Base-by-base conservation (phyloP, 2,113 vertebrate species). In the Catharus fuscescens region DNA sequence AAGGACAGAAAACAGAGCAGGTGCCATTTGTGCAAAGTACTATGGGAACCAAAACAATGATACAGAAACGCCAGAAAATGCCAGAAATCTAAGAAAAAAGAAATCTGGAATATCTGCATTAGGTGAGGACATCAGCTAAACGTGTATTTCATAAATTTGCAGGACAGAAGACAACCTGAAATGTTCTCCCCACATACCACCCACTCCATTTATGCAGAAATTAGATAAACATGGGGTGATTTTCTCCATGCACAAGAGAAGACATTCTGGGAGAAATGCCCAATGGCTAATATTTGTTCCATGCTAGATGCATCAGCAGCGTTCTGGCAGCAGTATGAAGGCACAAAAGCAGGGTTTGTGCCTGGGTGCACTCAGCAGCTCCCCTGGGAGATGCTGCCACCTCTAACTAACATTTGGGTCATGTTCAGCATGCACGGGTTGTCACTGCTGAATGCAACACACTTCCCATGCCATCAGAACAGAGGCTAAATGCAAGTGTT, bases 301-400 rank as follows among this genome's bases (percentile, higher is more conserved):
- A 90, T 29, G 62, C 66, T 82, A 61, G 88, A 69, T 72, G 54
- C 79, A 93, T 76, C 67, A 88, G 71, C 82, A 86, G 67, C 1
- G 5, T 59, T 90, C 92, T 90, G 92, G 85, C 93, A 92, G 67
- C 54, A 82, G 57, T 9, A 18, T 18, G 64, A 64, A 69, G 88
- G 79, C 79, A 86, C 66, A 86, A 72, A 88, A 69, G 1, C 45
- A 80, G 77, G 62, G 67, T 83, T 78, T 94, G 76, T 96, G 95
- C 92, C 80, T 83, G 86, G 67, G 80, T 95, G 86, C 92, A 93
- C 92, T 88, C 76, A 86, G 67, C 17, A 13, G 12, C 82, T 92
- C 86, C 76, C 38, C 19, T 78, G 72, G 76, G 92, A 96, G 79
- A 36, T 10, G 34, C 76, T 95, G 92, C 90, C 86, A 94, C 94